These are phyloP conservation scores for Tonatia bakeri DNA, from an alignment of 2,113 vertebrate species.

Conservation along the genomic window DNA sequence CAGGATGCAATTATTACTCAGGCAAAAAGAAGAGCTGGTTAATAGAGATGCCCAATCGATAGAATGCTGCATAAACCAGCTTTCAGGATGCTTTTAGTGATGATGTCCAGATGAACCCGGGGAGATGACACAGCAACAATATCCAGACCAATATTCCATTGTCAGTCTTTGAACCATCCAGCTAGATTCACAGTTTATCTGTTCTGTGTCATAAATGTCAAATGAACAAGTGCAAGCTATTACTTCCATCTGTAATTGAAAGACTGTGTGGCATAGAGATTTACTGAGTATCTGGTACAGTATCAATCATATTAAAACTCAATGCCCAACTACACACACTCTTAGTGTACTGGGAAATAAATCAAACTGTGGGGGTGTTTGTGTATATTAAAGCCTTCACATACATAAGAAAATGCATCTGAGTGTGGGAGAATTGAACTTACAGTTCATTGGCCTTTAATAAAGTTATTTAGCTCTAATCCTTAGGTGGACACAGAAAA, in stretches of 20 bases:
- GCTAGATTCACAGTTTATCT: conserved; percentile 47
- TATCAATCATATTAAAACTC: conserved; percentile 52
- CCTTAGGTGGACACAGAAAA: conserved; percentile 39
- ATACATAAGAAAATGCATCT: not conserved
- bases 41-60: conserved; percentile 34
- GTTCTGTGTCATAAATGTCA: conserved; percentile 33
- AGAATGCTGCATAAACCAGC: conserved; percentile 15
- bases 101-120: conserved; percentile 1
- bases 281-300: conserved; percentile 17
- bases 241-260: conserved; percentile 43
- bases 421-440: conserved; percentile 23
- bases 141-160: conserved; percentile 12
- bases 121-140: conserved; percentile 38
- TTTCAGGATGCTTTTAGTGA: conserved; percentile 2
- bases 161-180: conserved; percentile 32
- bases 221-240: conserved; percentile 37
- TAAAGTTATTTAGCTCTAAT: conserved; percentile 58
- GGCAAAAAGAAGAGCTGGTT: conserved; percentile 17
- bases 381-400: conserved; percentile 39
- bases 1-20: conserved; percentile 4
- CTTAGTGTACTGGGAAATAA: conserved; percentile 23
- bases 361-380: not conserved
- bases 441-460: conserved; percentile 62
- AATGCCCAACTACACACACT: not conserved
- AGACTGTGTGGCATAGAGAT: conserved; percentile 6